Base-by-base conservation (phyloP, 2,797 vertebrate species). In the Dicrostonyx torquatus region DNA sequence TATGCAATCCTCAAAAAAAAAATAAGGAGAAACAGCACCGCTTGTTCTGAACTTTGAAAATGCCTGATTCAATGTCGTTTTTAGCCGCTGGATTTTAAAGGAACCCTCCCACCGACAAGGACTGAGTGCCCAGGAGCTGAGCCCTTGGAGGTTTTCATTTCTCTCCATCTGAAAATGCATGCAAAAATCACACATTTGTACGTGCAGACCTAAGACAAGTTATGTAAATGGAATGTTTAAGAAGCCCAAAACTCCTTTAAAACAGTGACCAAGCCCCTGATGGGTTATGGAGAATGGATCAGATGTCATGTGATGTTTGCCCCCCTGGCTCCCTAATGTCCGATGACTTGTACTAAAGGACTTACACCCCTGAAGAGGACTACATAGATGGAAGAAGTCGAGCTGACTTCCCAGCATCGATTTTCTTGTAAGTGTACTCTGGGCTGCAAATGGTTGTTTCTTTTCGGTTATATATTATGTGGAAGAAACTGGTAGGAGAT, bases 71-170 rank as follows among this genome's bases (percentile, higher is more conserved):
- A 55, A 93, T 93, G 87, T 91, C 43, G 75, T 83, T 88, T 90
- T 80, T 60, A 95, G 89, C 40, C 94, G 78, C 84, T 96, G 91
- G 73, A 85, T 96, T 96, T 96, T 92, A 77, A 96, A 92, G 70
- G 48, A 73, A 78, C 58, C 9, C 72, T 95, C 95, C 94, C 90
- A 64, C 78, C 0, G 5, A 64, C 70, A 77, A 85, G 64, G 18
- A 76, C 31, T 45, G 40, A 93, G 31, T 64, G 91, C 45, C 80
- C 93, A 45, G 48, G 90, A 84, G 75, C n/a, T 72, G 50, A 68
- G 24, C 1, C 88, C 34, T 43, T 87, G 94, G 70, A 29, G 53
- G 62, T 10, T 29, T 76, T 18, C 50, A 9, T 78, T 88, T 91
- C 90, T 66, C 95, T 93, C 43, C 58, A 6, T 89, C 83, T 86